Conservation (phyloP, 1,140 invertebrate species). For the Andricus grossulariae region DNA sequence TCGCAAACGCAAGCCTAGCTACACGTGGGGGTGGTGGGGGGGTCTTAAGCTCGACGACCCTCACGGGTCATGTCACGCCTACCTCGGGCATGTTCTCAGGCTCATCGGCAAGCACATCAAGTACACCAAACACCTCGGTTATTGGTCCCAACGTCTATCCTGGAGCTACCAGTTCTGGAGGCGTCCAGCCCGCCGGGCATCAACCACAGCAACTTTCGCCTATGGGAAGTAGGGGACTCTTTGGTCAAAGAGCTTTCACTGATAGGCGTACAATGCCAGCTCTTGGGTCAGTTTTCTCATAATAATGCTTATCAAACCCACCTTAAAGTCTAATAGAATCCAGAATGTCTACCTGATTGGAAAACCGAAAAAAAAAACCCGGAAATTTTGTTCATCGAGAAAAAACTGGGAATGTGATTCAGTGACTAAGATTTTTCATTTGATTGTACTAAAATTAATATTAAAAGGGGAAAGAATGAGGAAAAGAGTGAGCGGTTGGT, state of each 20-base stretch:
- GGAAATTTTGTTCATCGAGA: too few relatives aligned
- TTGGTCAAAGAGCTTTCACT: slow-evolving; percentile 85
- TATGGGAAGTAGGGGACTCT: slow-evolving; percentile 81
- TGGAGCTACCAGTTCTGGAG: slow-evolving; percentile 56
- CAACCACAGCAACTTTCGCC: slow-evolving; percentile 80
- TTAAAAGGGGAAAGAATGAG: too few relatives aligned
- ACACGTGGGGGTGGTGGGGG: slow-evolving; percentile 77
- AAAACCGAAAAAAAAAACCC: too few relatives aligned
- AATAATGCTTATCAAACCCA: too few relatives aligned
- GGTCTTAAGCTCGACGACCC: slow-evolving; percentile 79
- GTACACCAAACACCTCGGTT: slow-evolving; percentile 68
- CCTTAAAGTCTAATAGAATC: too few relatives aligned
- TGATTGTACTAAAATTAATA: too few relatives aligned
- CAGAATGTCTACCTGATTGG: too few relatives aligned
- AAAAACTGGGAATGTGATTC: too few relatives aligned
- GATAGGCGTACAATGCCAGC: slow-evolving; percentile 86
- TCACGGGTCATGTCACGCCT: slow-evolving; percentile 84
- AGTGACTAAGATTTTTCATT: too few relatives aligned
- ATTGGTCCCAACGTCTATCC: slow-evolving; percentile 72
- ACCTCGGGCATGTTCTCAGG: slow-evolving; percentile 80
- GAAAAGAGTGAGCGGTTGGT: too few relatives aligned
- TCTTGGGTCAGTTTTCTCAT: slow-evolving; percentile 76
- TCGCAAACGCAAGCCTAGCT: slow-evolving; percentile 81
- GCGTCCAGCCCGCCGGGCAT: slow-evolving; percentile 62
- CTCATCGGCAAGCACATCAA: slow-evolving; percentile 73